phyloP scores from a whole-genome alignment of 2,797 vertebrate genomes.

The Pseudotriccus pelzelni region DNA sequence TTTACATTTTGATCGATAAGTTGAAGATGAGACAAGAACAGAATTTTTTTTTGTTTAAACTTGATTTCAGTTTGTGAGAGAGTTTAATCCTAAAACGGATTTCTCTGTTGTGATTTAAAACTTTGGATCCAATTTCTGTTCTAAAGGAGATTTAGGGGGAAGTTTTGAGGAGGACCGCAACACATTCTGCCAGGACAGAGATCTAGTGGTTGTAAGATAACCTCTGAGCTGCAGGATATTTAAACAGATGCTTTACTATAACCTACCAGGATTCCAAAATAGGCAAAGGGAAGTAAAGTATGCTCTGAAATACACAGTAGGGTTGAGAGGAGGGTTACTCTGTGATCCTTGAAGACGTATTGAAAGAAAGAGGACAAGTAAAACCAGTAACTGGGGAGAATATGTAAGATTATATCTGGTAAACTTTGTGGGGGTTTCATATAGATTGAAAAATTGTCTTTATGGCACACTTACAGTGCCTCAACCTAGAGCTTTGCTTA shows the following conservation, averaged over 20 bases:
- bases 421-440: not conserved
- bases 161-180: not conserved
- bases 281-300: not conserved
- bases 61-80: slow-evolving; percentile 2
- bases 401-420: not conserved
- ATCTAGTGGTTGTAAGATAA: not conserved
- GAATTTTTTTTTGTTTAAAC: not conserved
- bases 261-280: not conserved
- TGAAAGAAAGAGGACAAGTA: not conserved
- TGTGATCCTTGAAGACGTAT: not conserved
- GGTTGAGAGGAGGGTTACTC: not conserved
- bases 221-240: not conserved
- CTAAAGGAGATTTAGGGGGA: not conserved
- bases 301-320: not conserved
- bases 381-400: not conserved
- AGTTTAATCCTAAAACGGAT: not conserved
- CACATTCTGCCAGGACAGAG: not conserved
- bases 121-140: not conserved
- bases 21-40: not conserved
- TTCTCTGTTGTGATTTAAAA: slow-evolving; percentile 1
- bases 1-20: not conserved
- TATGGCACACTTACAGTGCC: not conserved
- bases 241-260: not conserved
- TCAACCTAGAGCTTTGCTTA: not conserved
- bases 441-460: not conserved